phyloP scores from a whole-genome alignment of 2,797 vertebrate species.

The Galago senegalensis region DNA sequence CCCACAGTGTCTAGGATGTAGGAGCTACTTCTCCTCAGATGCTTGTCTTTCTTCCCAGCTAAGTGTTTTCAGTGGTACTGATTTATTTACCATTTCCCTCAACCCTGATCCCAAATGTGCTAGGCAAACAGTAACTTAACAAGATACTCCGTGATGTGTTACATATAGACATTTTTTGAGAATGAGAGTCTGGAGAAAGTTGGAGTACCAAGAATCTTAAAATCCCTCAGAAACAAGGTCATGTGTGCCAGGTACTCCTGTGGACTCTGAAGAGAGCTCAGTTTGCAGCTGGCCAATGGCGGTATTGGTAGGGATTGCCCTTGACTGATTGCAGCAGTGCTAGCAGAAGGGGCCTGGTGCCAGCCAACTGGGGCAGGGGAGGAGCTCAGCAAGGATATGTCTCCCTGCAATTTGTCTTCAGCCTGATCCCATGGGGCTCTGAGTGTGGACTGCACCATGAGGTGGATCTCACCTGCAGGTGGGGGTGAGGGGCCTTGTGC shows the following conservation, averaged over 20 bases:
- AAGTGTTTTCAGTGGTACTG: not conserved
- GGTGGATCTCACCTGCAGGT: not conserved
- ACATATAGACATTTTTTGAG: not conserved
- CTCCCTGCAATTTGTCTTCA: not conserved
- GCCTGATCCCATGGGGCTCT: not conserved
- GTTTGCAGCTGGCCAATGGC: not conserved
- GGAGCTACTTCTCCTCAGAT: not conserved
- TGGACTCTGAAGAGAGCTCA: not conserved
- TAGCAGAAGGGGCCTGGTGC: not conserved
- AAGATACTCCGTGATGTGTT: not conserved
- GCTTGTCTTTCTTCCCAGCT: not conserved
- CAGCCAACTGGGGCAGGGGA: not conserved
- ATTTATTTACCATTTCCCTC: not conserved
- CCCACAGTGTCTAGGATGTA: not conserved
- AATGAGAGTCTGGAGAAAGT: not conserved
- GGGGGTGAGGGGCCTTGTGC: not conserved
- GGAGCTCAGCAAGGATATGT: not conserved
- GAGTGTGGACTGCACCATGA: accelerated
- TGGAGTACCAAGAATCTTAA: not conserved
- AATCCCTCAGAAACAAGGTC: no score
- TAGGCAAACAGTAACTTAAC: not conserved
- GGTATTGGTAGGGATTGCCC: not conserved
- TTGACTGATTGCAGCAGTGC: not conserved
- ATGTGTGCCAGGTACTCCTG: not conserved
- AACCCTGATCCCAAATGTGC: not conserved